phyloP scores from a whole-genome alignment of 1,140 invertebrate species.

The Pissodes strobi region DNA sequence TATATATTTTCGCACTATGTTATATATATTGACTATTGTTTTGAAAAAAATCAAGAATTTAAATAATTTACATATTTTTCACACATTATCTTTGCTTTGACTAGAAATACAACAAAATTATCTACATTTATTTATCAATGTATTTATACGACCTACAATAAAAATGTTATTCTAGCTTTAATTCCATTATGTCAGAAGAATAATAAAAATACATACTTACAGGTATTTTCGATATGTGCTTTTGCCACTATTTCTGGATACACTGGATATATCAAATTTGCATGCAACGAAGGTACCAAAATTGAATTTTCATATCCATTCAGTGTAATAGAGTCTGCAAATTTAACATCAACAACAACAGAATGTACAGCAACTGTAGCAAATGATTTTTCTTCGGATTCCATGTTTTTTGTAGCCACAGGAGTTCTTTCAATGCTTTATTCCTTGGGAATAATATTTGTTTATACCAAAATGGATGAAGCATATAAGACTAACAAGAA shows the following conservation, averaged over 20 bases:
- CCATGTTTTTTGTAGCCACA: conserved; percentile 72
- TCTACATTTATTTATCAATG: too few relatives aligned
- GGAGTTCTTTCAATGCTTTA: conserved; percentile 71
- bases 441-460: conserved; percentile 60
- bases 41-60: too few relatives aligned
- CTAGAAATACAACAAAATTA: too few relatives aligned
- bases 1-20: too few relatives aligned
- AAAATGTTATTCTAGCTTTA: too few relatives aligned
- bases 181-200: too few relatives aligned
- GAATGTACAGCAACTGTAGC: conserved; percentile 33
- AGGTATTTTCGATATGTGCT: conserved; percentile 64
- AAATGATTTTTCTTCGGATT: conserved; percentile 63
- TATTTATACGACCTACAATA: too few relatives aligned
- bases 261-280: conserved; percentile 42
- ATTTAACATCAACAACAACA: background rate
- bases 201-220: too few relatives aligned
- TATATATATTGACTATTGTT: too few relatives aligned
- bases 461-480: conserved; percentile 66
- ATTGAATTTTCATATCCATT: conserved; percentile 51
- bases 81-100: too few relatives aligned
- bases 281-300: conserved; percentile 5
- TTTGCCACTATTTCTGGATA: conserved; percentile 64
- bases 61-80: too few relatives aligned
- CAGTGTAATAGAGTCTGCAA: conserved; percentile 23
- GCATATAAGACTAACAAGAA: conserved; percentile 63